Evolutionary conservation across 2,888 invertebrate genomes (phyloP), one percentile per base, ranked within the genome.

Genomic region (Caenorhabditis sp.): DNA sequence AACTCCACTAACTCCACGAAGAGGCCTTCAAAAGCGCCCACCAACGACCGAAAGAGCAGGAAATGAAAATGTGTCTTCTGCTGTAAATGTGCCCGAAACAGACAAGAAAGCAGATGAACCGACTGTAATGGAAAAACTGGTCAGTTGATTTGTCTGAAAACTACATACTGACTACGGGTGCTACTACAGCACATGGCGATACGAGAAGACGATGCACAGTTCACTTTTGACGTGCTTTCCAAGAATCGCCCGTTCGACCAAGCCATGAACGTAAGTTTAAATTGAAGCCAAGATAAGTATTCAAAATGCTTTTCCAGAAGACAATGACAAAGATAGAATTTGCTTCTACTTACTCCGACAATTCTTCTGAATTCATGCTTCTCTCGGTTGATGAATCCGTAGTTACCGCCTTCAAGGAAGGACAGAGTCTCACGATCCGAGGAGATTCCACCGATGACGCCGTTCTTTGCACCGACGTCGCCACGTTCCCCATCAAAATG

Each of bases 241-340:
- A 72, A 58, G 22, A 77, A 77, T 43, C 55, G 77, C 8, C 77
- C 77, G 4, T 77, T 77, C 32, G 77, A 77, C 13, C 27, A 53
- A 15, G 52, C 43, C 4, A 63, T 76, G 76, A 70, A 76, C 58
- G 77, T 71, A 55, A 52, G 32, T 43, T 20, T 15, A 32, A 24
- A n/a, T 15, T 5, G 13, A 8, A 45, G 39, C 2, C 2, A 13
- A 39, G n/a, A n/a, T n/a, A n/a, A n/a, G n/a, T n/a, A n/a, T n/a
- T 27, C 3, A 50, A 22, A 32, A 2, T 26, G 6, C 32, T 24
- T n/a, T 55, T 70, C 4, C 48, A 72, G 77, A 72, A 77, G 35
- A 61, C 45, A 0, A 77, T 77, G 77, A 72, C 66, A 56, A 77
- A 77, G 52, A 17, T 77, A 8, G 58, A 65, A 20, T 77, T 77